phyloP scores from a whole-genome alignment of 2,888 invertebrate species.

The Hypercompe scribonia region DNA sequence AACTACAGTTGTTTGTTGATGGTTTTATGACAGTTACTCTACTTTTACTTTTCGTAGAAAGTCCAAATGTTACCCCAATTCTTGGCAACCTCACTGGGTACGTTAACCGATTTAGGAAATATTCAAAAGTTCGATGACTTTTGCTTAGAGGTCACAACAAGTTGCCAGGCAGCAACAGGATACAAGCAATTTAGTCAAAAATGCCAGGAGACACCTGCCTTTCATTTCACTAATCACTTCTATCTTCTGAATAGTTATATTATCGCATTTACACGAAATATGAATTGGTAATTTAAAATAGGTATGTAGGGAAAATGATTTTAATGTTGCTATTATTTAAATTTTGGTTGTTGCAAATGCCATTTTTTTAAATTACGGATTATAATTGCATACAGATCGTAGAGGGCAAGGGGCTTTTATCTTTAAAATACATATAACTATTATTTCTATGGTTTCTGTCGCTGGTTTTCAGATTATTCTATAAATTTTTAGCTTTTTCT shows the following conservation, averaged over 20 bases:
- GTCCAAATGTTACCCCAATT: slow-evolving; percentile 42
- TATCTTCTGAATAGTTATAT: slow-evolving; percentile 25
- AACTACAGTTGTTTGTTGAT: neutral
- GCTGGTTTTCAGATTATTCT: neutral
- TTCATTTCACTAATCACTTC: slow-evolving; percentile 34
- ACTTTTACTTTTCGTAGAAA: slow-evolving; percentile 11
- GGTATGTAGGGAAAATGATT: slow-evolving; percentile 5
- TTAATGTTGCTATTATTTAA: neutral
- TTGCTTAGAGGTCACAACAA: slow-evolving; percentile 70
- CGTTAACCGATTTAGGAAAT: slow-evolving; percentile 84
- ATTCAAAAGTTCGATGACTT: slow-evolving; percentile 81
- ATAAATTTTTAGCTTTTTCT: neutral
- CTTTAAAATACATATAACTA: too few relatives aligned
- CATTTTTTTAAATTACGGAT: neutral
- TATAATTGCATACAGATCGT: neutral
- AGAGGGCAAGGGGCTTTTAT: too few relatives aligned
- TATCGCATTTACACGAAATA: slow-evolving; percentile 34
- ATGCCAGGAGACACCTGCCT: slow-evolving; percentile 52
- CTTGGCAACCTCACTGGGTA: slow-evolving; percentile 65
- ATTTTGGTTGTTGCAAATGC: neutral
- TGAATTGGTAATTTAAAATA: slow-evolving; percentile 31
- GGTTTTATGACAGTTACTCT: neutral
- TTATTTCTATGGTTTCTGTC: neutral
- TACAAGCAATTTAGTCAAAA: slow-evolving; percentile 55
- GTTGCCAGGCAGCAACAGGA: slow-evolving; percentile 67